Evolutionary conservation across 2,113 vertebrate species (phyloP), one percentile per base, ranked within the genome.

Genomic region (Phocoena sinus): DNA sequence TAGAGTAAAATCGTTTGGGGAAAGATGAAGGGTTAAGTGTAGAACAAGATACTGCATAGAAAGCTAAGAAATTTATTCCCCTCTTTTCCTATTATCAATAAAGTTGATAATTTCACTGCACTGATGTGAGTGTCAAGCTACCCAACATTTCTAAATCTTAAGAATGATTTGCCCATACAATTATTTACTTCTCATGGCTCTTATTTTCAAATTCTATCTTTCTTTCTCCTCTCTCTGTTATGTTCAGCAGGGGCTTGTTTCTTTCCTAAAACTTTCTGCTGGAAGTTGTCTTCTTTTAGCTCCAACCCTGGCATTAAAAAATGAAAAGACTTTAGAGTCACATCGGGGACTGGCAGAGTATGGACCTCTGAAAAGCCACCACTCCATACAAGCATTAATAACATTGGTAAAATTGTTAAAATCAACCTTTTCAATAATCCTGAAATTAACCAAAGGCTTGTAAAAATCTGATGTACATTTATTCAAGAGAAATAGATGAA

Each of bases 191-290:
- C 33, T 67, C 36, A 26, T 47, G 82, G 91, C 25, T 95, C 26
- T 93, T 71, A 65, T 73, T 91, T 96, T 91, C 47, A 74, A 94
- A 91, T 67, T 71, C n/a, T 63, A 33, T 56, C 38, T 67, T 97
- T 31, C 28, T 85, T 92, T 36, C 68, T 25, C 70, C n/a, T 58
- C n/a, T 88, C 83, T 31, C 33, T 38, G 2, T 79, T 71, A 65
- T 79, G 25, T 87, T 83, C 53, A 44, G 18, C 3, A 28, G 4
- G 28, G 67, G 31, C 15, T 73, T 77, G 20, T 73, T 68, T 58
- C 50, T 95, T 95, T n/a, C 71, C n/a, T 23, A 50, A 86, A 83
- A 79, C 44, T 33, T 92, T 86, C 44, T 87, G 21, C 62, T 71
- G 60, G 33, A 82, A 90, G 14, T 5, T 73, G 44, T 73, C 74